Base-by-base conservation (phyloP, 1,140 invertebrate species). In the Penaeus indicus region DNA sequence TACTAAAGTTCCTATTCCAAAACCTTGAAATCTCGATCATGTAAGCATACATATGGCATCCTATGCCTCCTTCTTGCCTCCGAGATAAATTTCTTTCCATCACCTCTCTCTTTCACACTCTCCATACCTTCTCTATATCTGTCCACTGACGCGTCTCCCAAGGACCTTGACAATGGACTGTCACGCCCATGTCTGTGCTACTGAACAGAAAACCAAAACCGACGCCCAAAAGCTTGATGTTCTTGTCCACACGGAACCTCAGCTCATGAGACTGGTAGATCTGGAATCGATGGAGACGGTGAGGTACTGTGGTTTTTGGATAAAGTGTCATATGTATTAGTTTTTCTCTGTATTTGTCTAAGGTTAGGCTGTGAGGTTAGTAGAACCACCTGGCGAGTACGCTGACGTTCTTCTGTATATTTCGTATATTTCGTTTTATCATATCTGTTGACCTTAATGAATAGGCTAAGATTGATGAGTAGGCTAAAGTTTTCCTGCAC, bases 101-200 rank as follows among this genome's bases (percentile, higher is more conserved):
- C 18, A 38, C 10, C 69, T 75, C 25, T 16, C 13, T 38, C 25
- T 13, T 16, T 18, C 5, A 64, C 16, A 27, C 13, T 1, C 38
- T n/a, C 21, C 86, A 32, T 62, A 91, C 90, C 90, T 91, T 88
- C 25, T 84, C 84, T 69, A 90, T 90, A 63, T 91, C 91, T 10
- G 89, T 90, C 91, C 91, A 91, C 81, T 91, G 91, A 11, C 86
- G 64, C 25, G 88, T 89, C 88, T 91, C 91, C 88, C 90, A 91
- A 4, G 91, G 91, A 3, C 91, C 91, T 77, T 91, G 90, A 62
- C 90, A 90, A 86, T 90, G 91, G 19, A 91, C 78, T 27, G 89
- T 91, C 85, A 91, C 78, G 11, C 91, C 91, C 91, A 91, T 89
- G 86, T 91, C 91, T 19, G 90, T 90, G 85, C 86, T 72, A 60